Conservation (phyloP, 2,888 invertebrate genomes). For the Steinernema scapterisci region DNA sequence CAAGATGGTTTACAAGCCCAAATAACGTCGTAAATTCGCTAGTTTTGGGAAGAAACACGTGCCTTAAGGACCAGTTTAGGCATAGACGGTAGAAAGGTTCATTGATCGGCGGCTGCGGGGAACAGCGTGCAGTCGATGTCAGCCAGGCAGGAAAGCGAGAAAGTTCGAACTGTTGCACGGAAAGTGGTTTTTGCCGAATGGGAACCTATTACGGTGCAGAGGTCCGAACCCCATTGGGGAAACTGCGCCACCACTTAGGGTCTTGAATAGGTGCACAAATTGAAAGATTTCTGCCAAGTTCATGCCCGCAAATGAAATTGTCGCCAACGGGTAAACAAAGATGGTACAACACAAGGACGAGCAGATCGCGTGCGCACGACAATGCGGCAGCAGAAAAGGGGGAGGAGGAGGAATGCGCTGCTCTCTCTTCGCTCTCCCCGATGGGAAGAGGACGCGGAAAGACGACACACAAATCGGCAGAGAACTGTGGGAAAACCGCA, state of each 20-base stretch:
- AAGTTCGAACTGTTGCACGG: slow-evolving; percentile 25
- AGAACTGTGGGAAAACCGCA: slow-evolving; percentile 33
- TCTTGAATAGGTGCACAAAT: background rate
- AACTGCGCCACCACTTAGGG: too few species aligned
- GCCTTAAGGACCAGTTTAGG: slow-evolving; percentile 17
- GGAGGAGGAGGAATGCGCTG: slow-evolving; percentile 26
- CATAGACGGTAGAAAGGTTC: slow-evolving; percentile 17
- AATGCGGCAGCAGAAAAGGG: slow-evolving; percentile 32
- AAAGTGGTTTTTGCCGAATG: background rate
- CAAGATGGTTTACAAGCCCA: background rate
- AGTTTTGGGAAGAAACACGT: slow-evolving; percentile 18
- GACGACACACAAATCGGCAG: slow-evolving; percentile 32
- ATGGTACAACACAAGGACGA: slow-evolving; percentile 33
- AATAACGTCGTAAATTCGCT: slow-evolving; percentile 12
- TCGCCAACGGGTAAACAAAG: slow-evolving; percentile 32
- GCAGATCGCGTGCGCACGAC: slow-evolving; percentile 32
- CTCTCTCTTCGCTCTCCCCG: slow-evolving; percentile 6
- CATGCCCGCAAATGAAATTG: slow-evolving; percentile 23
- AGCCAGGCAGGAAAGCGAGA: background rate
- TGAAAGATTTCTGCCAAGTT: slow-evolving; percentile 1
- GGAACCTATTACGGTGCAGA: background rate
- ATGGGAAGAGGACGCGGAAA: slow-evolving; percentile 31
- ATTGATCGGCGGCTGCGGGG: slow-evolving; percentile 20
- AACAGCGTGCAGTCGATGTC: background rate
- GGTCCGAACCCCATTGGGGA: too few species aligned